Conservation (phyloP, 2,113 vertebrate genomes). For the Papio anubis region DNA sequence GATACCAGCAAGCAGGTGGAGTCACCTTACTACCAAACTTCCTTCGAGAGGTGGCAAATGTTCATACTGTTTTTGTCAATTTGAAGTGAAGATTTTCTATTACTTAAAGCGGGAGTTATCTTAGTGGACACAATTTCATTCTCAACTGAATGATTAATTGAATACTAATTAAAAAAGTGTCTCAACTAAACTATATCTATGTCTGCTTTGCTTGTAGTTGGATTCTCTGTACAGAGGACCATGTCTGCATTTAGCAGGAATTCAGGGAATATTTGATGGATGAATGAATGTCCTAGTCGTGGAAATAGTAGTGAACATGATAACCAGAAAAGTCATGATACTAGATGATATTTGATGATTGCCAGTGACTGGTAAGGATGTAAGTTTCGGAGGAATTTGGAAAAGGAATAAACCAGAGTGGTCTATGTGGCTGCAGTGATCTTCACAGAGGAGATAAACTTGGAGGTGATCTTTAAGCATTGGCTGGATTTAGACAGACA, state of each 20-base stretch:
- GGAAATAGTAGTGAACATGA: not conserved
- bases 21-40: not conserved
- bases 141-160: not conserved
- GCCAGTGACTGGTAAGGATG: not conserved
- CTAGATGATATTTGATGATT: not conserved
- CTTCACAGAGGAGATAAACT: not conserved
- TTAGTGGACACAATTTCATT: slow-evolving; percentile 15
- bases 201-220: not conserved
- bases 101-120: not conserved
- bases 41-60: not conserved
- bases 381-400: not conserved
- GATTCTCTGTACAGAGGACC: not conserved
- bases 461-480: not conserved
- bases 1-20: not conserved
- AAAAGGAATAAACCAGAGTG: not conserved
- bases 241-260: not conserved
- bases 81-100: not conserved
- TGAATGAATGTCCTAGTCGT: not conserved
- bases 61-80: not conserved
- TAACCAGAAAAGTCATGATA: not conserved
- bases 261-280: not conserved
- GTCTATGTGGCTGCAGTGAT: not conserved
- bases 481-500: not conserved
- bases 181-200: not conserved
- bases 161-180: not conserved